phyloP scores from a whole-genome alignment of 64 coral and sea anemone species.

The Pachyseris speciosa region DNA sequence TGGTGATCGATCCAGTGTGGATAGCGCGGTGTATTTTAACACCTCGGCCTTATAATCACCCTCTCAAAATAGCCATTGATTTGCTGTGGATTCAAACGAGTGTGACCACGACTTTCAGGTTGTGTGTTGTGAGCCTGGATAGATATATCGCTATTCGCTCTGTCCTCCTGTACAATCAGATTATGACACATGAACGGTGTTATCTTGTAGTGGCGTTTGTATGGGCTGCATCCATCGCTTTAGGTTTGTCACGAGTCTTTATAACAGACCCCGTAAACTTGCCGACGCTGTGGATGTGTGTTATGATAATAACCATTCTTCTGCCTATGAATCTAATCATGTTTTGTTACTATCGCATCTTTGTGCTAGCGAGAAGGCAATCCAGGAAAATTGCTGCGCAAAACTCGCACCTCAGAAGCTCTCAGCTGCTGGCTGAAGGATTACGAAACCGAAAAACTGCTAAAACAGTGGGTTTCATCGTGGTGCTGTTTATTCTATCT shows the following conservation, averaged over 20 bases:
- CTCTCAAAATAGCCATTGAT: constrained; percentile 30
- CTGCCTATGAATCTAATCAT: constrained; percentile 59
- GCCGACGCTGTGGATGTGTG: constrained; percentile 36
- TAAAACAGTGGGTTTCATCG: constrained; percentile 9
- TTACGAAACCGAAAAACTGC: background rate
- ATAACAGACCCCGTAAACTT: background rate
- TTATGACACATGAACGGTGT: background rate
- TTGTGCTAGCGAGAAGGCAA: constrained; percentile 45
- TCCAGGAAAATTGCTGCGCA: constrained; percentile 12
- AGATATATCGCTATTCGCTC: constrained; percentile 15
- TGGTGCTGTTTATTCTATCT: background rate
- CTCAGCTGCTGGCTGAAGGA: background rate
- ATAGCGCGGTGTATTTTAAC: constrained; percentile 45
- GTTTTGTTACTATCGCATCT: constrained; percentile 62
- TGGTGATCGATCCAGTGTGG: constrained; percentile 72
- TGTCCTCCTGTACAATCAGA: background rate
- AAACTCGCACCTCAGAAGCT: background rate
- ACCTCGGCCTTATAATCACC: constrained; percentile 21
- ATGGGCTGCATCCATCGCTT: constrained; percentile 18
- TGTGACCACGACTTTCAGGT: constrained; percentile 31
- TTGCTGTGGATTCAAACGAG: constrained; percentile 24
- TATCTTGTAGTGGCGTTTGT: background rate
- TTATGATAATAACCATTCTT: constrained; percentile 54
- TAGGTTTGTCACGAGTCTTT: background rate
- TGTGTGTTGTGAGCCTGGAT: constrained; percentile 36